Percentiles rank a stretch among this genome's conserved stretches.
Evolutionary conservation across 2,113 vertebrate genomes (phyloP).

Genomic region (Manacus vitellinus): DNA sequence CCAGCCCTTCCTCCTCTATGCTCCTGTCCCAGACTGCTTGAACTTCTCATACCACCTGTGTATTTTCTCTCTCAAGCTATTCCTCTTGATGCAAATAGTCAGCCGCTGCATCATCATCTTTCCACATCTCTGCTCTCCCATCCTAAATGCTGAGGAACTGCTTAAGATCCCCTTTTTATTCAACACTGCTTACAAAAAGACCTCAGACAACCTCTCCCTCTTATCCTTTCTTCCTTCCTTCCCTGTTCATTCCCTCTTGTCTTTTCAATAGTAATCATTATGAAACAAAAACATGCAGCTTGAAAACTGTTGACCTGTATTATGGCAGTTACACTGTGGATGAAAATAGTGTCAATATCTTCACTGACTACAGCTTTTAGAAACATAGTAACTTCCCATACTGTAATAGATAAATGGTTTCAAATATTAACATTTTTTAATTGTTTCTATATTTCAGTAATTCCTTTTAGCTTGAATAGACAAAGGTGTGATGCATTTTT

Average conservation of each 20-base stretch:
- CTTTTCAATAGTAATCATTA: not conserved
- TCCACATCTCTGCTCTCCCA: not conserved
- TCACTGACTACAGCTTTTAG: not conserved
- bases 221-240: not conserved
- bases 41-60: not conserved
- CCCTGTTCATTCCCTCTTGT: not conserved
- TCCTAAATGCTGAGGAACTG: not conserved
- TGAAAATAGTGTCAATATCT: not conserved
- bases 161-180: not conserved
- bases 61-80: not conserved
- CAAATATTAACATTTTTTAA: not conserved
- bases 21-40: not conserved
- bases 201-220: not conserved
- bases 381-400: not conserved
- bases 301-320: not conserved
- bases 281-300: not conserved
- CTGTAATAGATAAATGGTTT: not conserved
- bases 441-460: not conserved
- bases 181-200: not conserved
- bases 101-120: not conserved
- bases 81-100: not conserved
- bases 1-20: not conserved
- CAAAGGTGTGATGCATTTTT: not conserved
- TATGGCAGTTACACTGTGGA: not conserved
- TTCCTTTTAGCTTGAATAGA: not conserved